These are phyloP conservation scores for Motacilla tschutschensis DNA, from an alignment of 2,113 vertebrate species.

Conservation along the genomic window DNA sequence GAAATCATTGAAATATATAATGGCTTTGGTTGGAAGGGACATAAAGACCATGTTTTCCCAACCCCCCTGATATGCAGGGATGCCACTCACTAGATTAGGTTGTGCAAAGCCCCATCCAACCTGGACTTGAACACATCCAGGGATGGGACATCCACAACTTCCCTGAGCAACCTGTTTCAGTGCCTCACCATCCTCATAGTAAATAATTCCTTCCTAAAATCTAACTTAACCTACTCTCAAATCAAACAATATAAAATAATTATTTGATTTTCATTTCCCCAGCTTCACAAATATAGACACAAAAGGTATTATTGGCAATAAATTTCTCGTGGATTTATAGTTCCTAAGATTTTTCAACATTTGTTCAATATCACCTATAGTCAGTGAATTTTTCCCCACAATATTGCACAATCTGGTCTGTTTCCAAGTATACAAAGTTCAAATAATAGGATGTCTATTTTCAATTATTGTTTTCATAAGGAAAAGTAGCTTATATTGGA, in stretches of 20 bases:
- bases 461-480: not conserved
- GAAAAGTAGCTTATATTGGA: not conserved
- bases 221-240: not conserved
- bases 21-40: not conserved
- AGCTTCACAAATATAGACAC: not conserved
- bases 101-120: not conserved
- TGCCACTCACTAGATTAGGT: too few relatives aligned
- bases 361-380: not conserved
- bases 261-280: not conserved
- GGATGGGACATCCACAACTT: too few relatives aligned
- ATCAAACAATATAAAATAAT: not conserved
- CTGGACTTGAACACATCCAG: not conserved
- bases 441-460: not conserved
- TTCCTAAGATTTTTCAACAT: not conserved
- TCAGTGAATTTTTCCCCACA: not conserved
- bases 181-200: not conserved
- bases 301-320: not conserved
- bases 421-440: not conserved
- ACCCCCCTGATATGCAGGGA: fast-evolving
- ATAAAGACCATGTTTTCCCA: not conserved
- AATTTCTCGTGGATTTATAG: not conserved
- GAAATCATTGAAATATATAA: not conserved
- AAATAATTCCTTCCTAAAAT: not conserved
- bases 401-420: not conserved
- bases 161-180: not conserved